These are phyloP conservation scores for Gyps fulvus DNA, from an alignment of 2,113 vertebrate genomes.

Conservation along the genomic window DNA sequence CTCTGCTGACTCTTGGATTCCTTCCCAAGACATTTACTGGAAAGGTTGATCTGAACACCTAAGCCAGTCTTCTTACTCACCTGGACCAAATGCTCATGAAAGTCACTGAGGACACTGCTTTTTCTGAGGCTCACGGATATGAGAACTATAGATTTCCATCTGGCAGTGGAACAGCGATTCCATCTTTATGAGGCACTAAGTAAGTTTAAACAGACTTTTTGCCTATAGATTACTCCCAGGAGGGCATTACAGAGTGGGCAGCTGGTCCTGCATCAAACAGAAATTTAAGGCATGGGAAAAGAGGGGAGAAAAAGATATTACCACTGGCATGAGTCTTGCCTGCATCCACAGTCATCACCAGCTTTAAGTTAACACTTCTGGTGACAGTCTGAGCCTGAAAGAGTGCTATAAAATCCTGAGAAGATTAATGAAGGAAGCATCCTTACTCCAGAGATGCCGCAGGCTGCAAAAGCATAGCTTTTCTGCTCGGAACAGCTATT, in stretches of 20 bases:
- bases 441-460: neutral
- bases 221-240: slow-evolving; percentile 23
- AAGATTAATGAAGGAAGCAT: neutral
- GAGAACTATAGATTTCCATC: slow-evolving; percentile 26
- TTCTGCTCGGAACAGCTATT: neutral
- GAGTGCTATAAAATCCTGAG: neutral
- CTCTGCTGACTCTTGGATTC: neutral
- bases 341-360: neutral
- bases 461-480: neutral
- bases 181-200: slow-evolving; percentile 40
- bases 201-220: slow-evolving; percentile 47
- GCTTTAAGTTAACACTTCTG: neutral
- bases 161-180: slow-evolving; percentile 12
- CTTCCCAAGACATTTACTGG: neutral
- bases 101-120: neutral
- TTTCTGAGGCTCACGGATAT: neutral
- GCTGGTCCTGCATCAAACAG: neutral
- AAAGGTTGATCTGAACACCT: neutral
- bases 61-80: neutral
- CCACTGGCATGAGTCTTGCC: neutral
- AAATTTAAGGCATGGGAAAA: slow-evolving; percentile 11
- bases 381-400: neutral
- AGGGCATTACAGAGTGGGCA: slow-evolving; percentile 10
- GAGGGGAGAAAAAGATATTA: neutral
- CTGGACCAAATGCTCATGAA: neutral